Conservation (phyloP, 2,888 invertebrate genomes). For the Coelogynopora nodosa region DNA sequence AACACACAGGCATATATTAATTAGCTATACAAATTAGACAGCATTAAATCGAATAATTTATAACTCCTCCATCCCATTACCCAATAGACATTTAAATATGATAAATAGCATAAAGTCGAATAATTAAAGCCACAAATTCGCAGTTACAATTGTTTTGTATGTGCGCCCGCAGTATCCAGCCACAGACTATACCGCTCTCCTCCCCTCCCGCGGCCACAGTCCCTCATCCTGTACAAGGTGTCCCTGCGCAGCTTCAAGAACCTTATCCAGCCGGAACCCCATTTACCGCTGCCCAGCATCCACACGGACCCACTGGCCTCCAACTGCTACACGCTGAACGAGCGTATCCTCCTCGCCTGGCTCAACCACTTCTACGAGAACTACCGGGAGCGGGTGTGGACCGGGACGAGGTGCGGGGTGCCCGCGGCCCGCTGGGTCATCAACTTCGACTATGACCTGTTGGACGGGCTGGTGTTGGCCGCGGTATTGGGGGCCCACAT, state of each 20-base stretch:
- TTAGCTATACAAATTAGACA: too few species aligned
- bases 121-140: background rate
- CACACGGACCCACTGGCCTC: constrained; percentile 48
- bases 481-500: constrained; percentile 60
- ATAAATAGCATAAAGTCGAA: too few species aligned
- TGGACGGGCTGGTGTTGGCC: constrained; percentile 60
- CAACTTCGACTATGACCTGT: constrained; percentile 62
- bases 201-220: too few species aligned
- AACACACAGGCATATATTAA: too few species aligned
- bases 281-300: constrained; percentile 39
- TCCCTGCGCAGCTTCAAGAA: constrained; percentile 57
- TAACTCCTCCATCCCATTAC: too few species aligned
- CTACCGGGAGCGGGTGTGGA: constrained; percentile 57
- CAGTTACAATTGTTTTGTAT: background rate
- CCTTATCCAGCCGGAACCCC: constrained; percentile 52
- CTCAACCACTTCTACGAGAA: constrained; percentile 61
- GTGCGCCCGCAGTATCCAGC: too few species aligned
- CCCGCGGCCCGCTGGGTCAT: constrained; percentile 61
- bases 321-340: constrained; percentile 59
- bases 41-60: too few species aligned
- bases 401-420: constrained; percentile 56
- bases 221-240: constrained; percentile 56
- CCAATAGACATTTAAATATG: too few species aligned
- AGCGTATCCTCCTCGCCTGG: constrained; percentile 60
- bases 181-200: too few species aligned